Base-by-base conservation (phyloP, 1,140 invertebrate species). In the Schlechtendalia chinensis region DNA sequence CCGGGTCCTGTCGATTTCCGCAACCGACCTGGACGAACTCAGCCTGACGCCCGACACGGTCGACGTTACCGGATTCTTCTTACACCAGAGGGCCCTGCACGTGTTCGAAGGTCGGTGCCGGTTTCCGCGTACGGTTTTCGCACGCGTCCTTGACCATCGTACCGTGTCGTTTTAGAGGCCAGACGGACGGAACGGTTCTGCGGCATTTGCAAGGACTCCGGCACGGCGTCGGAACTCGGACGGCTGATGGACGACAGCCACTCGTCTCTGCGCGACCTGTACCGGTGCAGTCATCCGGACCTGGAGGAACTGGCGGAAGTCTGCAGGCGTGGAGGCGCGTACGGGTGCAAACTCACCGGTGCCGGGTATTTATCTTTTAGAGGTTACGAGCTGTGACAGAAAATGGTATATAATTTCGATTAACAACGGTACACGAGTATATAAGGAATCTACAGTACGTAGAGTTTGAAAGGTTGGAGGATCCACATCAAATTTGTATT, bases 281-380 rank as follows among this genome's bases (percentile, higher is more conserved):
- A 98, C 85, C 94, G 99, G 86, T 99, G 97, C 86, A 98, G 95
- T 75, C 96, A 98, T 88, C 89, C 91, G 1, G 90, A 93, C 83
- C 88, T 99, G 79, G 96, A 99, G 86, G 87, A 87, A 71, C 87
- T 99, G 6, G 95, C 98, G 47, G 86, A 91, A 39, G 85, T 93
- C 63, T 94, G 95, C n/a, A 86, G 89, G 77, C 85, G 90, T 67
- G 88, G 90, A 77, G 91, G 93, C 53, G 90, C 92, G 10, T 87
- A 94, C 27, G 95, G 96, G 50, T 93, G 94, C 12, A 89, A 97
- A 82, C 87, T 99, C 50, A 99, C 98, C 10, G 98, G 98, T 74
- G 95, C 95, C 22, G 95, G 95, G 89, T 93, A 87, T 8, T n/a
- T n/a, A n/a, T n/a, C n/a, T n/a, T n/a, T n/a, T n/a, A n/a, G n/a